Percentiles rank a stretch among this genome's conserved stretches.
Evolutionary conservation across 2,888 invertebrate genomes (phyloP).

Genomic region (Liodrosophila aerea): DNA sequence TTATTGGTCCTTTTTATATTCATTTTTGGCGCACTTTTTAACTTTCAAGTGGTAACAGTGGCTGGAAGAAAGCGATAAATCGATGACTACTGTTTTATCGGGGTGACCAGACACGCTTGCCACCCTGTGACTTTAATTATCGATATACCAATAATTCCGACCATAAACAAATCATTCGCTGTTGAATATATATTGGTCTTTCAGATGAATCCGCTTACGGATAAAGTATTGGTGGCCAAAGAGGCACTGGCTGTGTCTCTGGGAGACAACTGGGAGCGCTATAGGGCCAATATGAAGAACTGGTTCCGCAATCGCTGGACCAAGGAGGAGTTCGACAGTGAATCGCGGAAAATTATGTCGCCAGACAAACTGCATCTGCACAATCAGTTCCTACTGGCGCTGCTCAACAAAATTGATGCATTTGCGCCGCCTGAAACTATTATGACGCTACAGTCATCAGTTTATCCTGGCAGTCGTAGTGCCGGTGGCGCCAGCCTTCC

Average conservation of each 20-base stretch:
- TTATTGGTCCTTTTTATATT: too few relatives aligned
- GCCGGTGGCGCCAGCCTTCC: conserved; percentile 32
- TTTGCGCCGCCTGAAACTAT: conserved; percentile 68
- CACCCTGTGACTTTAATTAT: too few relatives aligned
- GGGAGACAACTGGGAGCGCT: conserved; percentile 87
- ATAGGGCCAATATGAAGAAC: conserved; percentile 88
- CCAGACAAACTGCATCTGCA: conserved; percentile 91
- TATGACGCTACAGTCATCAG: conserved; percentile 24
- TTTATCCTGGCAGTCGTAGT: conserved; percentile 29
- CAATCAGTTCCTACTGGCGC: conserved; percentile 91
- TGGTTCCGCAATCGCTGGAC: conserved; percentile 90
- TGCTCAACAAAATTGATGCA: conserved; percentile 88
- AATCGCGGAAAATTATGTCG: conserved; percentile 88
- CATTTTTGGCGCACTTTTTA: too few relatives aligned
- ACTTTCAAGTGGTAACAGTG: too few relatives aligned
- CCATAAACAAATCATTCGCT: conserved; percentile 10
- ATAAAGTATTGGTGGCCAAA: conserved; percentile 77
- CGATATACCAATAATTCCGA: too few relatives aligned
- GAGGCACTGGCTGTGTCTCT: conserved; percentile 82
- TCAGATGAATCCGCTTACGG: conserved; percentile 72
- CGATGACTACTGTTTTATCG: too few relatives aligned
- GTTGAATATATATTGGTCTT: conserved; percentile 14
- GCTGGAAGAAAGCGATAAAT: too few relatives aligned
- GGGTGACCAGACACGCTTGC: too few relatives aligned
- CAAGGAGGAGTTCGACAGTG: conserved; percentile 92